Conservation (phyloP, 2,888 invertebrate species). For the Eupithecia centaureata region DNA sequence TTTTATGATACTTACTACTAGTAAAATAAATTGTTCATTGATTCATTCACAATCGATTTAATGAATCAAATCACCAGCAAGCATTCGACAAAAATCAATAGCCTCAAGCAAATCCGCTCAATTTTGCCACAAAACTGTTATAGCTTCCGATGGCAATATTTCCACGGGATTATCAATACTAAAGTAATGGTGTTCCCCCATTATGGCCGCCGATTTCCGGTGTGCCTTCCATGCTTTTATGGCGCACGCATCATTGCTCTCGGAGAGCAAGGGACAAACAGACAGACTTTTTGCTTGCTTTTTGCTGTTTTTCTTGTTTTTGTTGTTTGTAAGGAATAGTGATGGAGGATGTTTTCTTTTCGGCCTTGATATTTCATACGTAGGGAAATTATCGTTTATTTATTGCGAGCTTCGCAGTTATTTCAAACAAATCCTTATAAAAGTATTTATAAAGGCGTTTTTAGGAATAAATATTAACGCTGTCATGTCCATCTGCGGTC, state of each 20-base stretch:
- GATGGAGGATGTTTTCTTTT: constrained; percentile 15
- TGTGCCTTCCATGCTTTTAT: constrained; percentile 73
- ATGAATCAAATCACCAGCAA: constrained; percentile 19
- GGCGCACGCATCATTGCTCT: constrained; percentile 79
- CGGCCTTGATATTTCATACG: constrained; percentile 3
- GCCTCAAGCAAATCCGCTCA: constrained; percentile 68
- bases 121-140: constrained; percentile 83
- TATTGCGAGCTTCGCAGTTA: too few relatives aligned
- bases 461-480: too few relatives aligned
- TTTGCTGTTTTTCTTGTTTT: constrained; percentile 42
- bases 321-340: constrained; percentile 10
- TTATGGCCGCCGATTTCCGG: constrained; percentile 82
- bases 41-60: neutral
- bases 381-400: neutral
- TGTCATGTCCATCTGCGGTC: too few relatives aligned
- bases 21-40: too few relatives aligned
- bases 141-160: constrained; percentile 80
- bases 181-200: constrained; percentile 81
- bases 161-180: constrained; percentile 82
- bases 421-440: too few relatives aligned
- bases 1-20: too few relatives aligned
- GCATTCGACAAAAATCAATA: constrained; percentile 39
- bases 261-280: constrained; percentile 60
- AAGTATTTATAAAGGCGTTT: too few relatives aligned
- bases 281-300: constrained; percentile 31